Conservation (phyloP, 2,113 vertebrate species). For the Tapirus terrestris region DNA sequence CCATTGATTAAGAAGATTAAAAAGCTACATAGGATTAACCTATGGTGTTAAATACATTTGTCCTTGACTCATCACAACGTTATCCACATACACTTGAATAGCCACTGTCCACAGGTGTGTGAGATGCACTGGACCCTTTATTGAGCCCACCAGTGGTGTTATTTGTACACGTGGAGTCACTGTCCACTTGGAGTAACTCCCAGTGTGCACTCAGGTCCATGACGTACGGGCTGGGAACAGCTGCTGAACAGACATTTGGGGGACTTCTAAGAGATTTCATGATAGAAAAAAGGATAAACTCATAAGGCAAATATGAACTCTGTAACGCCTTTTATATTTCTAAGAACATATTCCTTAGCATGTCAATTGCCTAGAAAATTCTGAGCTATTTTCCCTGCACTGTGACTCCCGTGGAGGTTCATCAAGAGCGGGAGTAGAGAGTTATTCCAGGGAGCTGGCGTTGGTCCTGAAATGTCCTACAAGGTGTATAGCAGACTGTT, state of each 20-base stretch:
- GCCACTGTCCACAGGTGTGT: fast-evolving
- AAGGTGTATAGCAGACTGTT: background rate
- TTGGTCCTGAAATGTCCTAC: background rate
- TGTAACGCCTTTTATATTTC: slow-evolving; percentile 9
- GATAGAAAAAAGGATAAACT: background rate
- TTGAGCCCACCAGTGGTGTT: background rate
- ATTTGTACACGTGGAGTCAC: background rate
- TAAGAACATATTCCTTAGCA: background rate
- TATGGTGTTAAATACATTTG: background rate
- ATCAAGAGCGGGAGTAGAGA: background rate
- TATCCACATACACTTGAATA: background rate
- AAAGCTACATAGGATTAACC: background rate
- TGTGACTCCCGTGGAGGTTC: background rate
- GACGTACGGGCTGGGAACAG: background rate
- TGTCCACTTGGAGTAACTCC: background rate
- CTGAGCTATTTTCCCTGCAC: background rate
- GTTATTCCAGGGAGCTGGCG: background rate
- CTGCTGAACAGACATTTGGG: background rate
- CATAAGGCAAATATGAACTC: slow-evolving; percentile 9
- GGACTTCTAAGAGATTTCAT: background rate
- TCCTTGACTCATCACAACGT: background rate
- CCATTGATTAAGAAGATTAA: background rate
- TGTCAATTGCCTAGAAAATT: slow-evolving; percentile 15
- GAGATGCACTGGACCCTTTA: background rate
- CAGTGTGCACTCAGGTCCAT: background rate